Evolutionary conservation across 2,888 invertebrate genomes (phyloP), one percentile per base, ranked within the genome.

Genomic region (Calliopum simillimum): DNA sequence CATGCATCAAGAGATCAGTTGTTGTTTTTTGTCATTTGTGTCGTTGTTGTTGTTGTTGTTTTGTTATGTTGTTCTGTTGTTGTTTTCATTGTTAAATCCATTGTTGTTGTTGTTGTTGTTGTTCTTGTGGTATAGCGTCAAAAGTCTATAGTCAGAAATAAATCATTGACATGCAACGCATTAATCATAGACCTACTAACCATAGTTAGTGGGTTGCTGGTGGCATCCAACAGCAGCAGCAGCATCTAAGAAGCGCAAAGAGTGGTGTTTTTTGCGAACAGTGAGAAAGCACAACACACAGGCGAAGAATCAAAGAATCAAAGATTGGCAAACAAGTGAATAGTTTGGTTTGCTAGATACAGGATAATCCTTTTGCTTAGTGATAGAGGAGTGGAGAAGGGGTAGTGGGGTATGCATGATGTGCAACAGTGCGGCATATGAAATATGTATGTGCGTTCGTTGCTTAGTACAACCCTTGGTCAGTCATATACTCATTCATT

Each of bases 111-210:
- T 6, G 11, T 16, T 33, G 25, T 56, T 41, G 16, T 16, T 16
- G 59, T 41, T 16, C 5, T 41, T 23, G 62, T 25, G 64, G 49
- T 41, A 21, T 33, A 53, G 41, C 64, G 43, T 64, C 64, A 64
- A 64, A 64, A 49, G 51, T 53, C 53, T 53, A 53, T 64, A 53
- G 51, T 53, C 64, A 64, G 64, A 33, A 53, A 64, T 64, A 64
- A 64, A 64, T 64, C 64, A 64, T 64, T 53, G 64, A 53, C 64
- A 64, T 49, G 64, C 53, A 61, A 41, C 64, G 64, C 64, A 64
- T 64, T 64, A 64, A 64, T 64, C 64, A 64, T 64, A 51, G 64
- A 64, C 16, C 53, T 33, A 33, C 33, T 33, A 64, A 64, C 53
- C 41, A 21, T 41, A 53, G 64, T 64, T 64, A 46, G 47, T 47